A percentile compares a stretch with the other conserved stretches of the same genome.
Conservation (phyloP, 2,797 vertebrate species). For the Ctenochaetus hawaiiensis region DNA sequence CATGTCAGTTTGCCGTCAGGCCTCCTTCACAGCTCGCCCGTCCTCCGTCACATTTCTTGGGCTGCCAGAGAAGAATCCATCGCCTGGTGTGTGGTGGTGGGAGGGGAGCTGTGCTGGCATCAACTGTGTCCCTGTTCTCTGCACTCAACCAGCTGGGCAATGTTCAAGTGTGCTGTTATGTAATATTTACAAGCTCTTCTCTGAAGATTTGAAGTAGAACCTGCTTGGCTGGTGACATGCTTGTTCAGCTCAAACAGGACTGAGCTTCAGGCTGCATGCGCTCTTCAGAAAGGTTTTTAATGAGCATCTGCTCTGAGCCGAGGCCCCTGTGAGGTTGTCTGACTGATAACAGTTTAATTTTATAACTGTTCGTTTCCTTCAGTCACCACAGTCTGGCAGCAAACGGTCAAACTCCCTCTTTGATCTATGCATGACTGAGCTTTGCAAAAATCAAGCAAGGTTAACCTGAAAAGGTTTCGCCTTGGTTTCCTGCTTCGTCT, state of each 20-base stretch:
- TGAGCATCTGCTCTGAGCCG: not conserved
- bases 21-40: slow-evolving; percentile 2
- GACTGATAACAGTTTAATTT: not conserved
- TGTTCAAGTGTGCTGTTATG: slow-evolving; percentile 62
- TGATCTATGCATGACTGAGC: not conserved
- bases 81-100: slow-evolving; percentile 2
- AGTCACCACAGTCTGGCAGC: not conserved
- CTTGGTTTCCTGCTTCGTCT: not conserved
- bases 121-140: slow-evolving; percentile 33
- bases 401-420: not conserved
- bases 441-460: not conserved
- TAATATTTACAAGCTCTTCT: slow-evolving; percentile 61
- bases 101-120: slow-evolving; percentile 31
- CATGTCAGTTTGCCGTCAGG: not conserved
- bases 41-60: not conserved
- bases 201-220: slow-evolving; percentile 25
- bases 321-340: not conserved
- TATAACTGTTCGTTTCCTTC: not conserved
- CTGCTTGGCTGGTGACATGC: slow-evolving; percentile 34
- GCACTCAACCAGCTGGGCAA: slow-evolving; percentile 47
- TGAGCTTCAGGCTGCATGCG: not conserved
- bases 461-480: not conserved
- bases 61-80: slow-evolving; percentile 6
- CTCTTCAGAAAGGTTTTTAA: not conserved
- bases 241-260: slow-evolving; percentile 7